Evolutionary conservation across 30 jellyfish, hydroid and myxozoan species (phyloP).

Genomic region (Aurelia aurita): DNA sequence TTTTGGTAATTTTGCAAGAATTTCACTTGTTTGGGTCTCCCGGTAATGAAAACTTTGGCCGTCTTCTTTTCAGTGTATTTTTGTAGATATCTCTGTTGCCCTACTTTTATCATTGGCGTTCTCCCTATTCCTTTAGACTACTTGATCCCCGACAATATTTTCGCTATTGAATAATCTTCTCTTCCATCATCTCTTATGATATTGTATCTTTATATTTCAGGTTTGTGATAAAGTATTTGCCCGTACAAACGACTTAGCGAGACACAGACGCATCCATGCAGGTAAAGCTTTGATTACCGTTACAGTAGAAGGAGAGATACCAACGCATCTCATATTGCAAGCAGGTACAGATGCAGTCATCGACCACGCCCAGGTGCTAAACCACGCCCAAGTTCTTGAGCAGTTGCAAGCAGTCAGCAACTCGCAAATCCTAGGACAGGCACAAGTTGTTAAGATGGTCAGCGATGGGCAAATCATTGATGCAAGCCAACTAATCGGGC

Average conservation of each 20-base stretch:
- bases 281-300: constrained; percentile 68
- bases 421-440: constrained; percentile 46
- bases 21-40: no score
- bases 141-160: no score
- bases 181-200: no score
- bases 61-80: no score
- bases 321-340: constrained; percentile 70
- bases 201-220: background rate
- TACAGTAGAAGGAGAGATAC: constrained; percentile 70
- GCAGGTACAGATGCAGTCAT: constrained; percentile 68
- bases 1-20: no score
- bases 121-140: no score
- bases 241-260: constrained; percentile 70
- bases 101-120: no score
- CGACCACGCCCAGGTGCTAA: constrained; percentile 69
- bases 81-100: no score
- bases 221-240: constrained; percentile 83
- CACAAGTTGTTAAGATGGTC: constrained; percentile 45
- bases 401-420: constrained; percentile 67
- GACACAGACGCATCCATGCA: constrained; percentile 74
- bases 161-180: no score
- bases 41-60: no score
- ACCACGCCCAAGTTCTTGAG: constrained; percentile 70
- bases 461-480: constrained; percentile 57
- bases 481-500: constrained; percentile 44